Base-by-base conservation (phyloP, 1,140 invertebrate genomes). In the Rhynchophorus ferrugineus region DNA sequence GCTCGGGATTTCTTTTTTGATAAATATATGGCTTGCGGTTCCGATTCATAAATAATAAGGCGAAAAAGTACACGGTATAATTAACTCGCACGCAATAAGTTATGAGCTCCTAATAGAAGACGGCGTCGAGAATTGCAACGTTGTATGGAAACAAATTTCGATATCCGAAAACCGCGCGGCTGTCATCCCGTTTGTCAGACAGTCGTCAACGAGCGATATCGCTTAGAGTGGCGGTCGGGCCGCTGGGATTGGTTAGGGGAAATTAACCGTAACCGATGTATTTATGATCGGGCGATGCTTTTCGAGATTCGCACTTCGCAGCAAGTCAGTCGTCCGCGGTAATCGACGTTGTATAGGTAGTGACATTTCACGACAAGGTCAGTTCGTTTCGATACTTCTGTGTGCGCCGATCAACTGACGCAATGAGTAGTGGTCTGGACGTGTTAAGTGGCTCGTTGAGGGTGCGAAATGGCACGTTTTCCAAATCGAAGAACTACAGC, bases 391-490 rank as follows among this genome's bases (percentile, higher is more conserved):
- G 14, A 29, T 44, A 24, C 3, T 22, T 11, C 29, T 24, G 20
- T n/a, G 37, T 41, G 39, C 37, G 39, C 39, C 47, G 24, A 42
- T 14, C 2, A 18, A 9, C 17, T 33, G 24, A 16, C 17, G 50
- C 16, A 16, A 59, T 59, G 58, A 63, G 61, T 45, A 63, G 65
- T 56, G 65, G 65, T 50, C 47, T 69, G 37, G 66, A 67, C 17
- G 61, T 66, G 37, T 49, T 64, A 22, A 60, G 56, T 44, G 64
- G 63, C 14, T 70, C 68, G n/a, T 53, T 70, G 24, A 63, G 68
- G 33, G 64, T 70, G 24, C 63, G 68, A 17, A 66, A 66, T 44
- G 50, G 61, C 9, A 61, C 59, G 39, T 59, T 53, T 45, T 51
- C 47, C 19, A 50, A 53, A 24, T 58, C 54, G 8, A 46, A 48